Evolutionary conservation across 2,113 vertebrate genomes (phyloP).

Genomic region (Percopsis transmontana): DNA sequence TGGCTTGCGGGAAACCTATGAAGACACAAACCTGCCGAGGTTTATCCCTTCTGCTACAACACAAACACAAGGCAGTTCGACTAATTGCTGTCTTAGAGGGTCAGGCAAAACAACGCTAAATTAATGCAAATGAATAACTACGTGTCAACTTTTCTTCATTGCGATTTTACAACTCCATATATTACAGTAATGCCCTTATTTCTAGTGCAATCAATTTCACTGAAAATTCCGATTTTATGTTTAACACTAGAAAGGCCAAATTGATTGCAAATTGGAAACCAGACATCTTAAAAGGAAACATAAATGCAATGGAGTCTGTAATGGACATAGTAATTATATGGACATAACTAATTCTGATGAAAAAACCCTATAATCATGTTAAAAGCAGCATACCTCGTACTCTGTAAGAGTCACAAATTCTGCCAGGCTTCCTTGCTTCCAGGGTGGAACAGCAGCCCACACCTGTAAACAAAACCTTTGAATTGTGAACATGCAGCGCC

Average conservation of each 20-base stretch:
- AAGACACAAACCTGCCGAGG: background rate
- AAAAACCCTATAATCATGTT: background rate
- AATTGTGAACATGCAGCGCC: slow-evolving; percentile 10
- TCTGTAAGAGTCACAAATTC: slow-evolving; percentile 89
- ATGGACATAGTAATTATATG: background rate
- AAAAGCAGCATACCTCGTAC: slow-evolving; percentile 84
- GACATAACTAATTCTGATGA: background rate
- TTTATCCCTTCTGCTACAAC: background rate
- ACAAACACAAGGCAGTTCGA: slow-evolving; percentile 26
- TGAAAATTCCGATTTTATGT: background rate
- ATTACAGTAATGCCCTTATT: too few species aligned
- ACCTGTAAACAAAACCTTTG: slow-evolving; percentile 77
- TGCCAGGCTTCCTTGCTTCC: slow-evolving; percentile 94
- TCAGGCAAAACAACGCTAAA: slow-evolving; percentile 16
- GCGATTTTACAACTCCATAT: background rate
- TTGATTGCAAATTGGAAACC: background rate
- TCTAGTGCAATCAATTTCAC: background rate
- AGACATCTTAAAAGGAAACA: background rate
- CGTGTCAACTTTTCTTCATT: slow-evolving; percentile 17
- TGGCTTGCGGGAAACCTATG: slow-evolving; percentile 88
- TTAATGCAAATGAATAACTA: slow-evolving; percentile 34
- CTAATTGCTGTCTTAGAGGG: slow-evolving; percentile 42
- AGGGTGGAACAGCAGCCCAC: slow-evolving; percentile 91
- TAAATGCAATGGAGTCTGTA: background rate
- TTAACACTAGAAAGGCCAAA: background rate